Conservation (phyloP, 2,888 invertebrate species). For the Caenorhabditis virilis region DNA sequence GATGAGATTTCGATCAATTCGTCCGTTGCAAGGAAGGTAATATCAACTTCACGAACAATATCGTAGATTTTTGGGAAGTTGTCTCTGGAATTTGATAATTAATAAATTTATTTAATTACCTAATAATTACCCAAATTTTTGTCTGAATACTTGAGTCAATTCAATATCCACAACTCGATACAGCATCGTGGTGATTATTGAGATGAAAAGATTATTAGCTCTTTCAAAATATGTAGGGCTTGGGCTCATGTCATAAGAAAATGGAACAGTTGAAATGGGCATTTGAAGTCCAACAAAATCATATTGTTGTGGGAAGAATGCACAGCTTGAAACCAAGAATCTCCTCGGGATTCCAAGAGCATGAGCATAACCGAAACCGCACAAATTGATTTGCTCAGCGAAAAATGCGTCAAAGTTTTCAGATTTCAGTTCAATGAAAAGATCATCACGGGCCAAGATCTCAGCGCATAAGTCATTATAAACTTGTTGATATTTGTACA, state of each 20-base stretch:
- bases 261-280: conserved; percentile 14
- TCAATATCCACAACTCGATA: conserved; percentile 4
- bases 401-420: conserved; percentile 53
- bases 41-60: conserved; percentile 39
- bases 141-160: conserved; percentile 7
- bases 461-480: conserved; percentile 28
- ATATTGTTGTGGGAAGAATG: conserved; percentile 12
- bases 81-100: conserved; percentile 22
- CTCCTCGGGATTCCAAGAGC: conserved; percentile 42
- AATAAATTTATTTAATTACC: not conserved
- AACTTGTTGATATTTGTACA: conserved; percentile 9
- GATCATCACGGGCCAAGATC: conserved; percentile 26
- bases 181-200: not conserved
- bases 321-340: conserved; percentile 45
- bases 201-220: conserved; percentile 8
- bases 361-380: conserved; percentile 47
- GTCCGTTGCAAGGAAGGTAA: conserved; percentile 53
- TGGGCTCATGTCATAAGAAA: conserved; percentile 8
- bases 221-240: conserved; percentile 21
- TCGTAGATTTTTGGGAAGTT: conserved; percentile 39
- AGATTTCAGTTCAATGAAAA: conserved; percentile 28
- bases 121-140: conserved; percentile 18
- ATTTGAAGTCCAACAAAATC: conserved; percentile 22
- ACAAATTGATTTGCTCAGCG: conserved; percentile 48
- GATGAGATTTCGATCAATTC: conserved; percentile 54